Conservation (phyloP, 2,113 vertebrate species). For the Paradoxurus hermaphroditus region DNA sequence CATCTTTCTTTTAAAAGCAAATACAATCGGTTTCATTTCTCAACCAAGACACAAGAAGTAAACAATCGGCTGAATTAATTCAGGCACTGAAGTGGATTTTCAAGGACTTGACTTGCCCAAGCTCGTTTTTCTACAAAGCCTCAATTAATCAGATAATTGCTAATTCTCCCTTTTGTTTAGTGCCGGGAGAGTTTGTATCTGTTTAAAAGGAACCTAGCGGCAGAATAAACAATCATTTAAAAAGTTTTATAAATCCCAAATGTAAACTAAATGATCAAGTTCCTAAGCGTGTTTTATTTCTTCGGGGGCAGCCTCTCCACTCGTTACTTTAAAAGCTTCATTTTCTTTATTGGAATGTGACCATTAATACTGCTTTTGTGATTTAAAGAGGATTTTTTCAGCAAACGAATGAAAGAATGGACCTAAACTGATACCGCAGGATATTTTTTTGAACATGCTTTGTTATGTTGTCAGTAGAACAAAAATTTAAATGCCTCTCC, state of each 20-base stretch:
- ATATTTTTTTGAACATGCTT: neutral
- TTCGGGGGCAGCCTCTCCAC: neutral
- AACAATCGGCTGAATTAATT: slow-evolving; percentile 72
- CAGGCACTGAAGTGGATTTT: slow-evolving; percentile 65
- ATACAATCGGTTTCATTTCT: slow-evolving; percentile 53
- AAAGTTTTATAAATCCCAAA: neutral
- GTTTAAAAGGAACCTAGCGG: slow-evolving; percentile 71
- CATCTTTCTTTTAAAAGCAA: slow-evolving; percentile 73
- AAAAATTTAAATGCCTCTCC: slow-evolving; percentile 47
- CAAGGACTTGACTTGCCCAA: slow-evolving; percentile 64
- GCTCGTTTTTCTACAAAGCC: slow-evolving; percentile 63
- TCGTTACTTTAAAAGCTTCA: neutral
- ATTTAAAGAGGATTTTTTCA: slow-evolving; percentile 25
- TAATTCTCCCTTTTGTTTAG: slow-evolving; percentile 72
- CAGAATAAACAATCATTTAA: slow-evolving; percentile 70
- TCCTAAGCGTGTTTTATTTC: neutral
- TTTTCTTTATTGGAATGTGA: slow-evolving; percentile 45
- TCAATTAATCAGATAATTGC: slow-evolving; percentile 72
- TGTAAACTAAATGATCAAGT: neutral
- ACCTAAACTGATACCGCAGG: neutral
- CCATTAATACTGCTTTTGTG: neutral
- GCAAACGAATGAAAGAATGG: neutral
- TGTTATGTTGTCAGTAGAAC: neutral
- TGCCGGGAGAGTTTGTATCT: slow-evolving; percentile 19
- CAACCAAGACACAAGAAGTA: slow-evolving; percentile 39